Evolutionary conservation across 2,113 vertebrate genomes (phyloP).

Genomic region (Noturus placidus): DNA sequence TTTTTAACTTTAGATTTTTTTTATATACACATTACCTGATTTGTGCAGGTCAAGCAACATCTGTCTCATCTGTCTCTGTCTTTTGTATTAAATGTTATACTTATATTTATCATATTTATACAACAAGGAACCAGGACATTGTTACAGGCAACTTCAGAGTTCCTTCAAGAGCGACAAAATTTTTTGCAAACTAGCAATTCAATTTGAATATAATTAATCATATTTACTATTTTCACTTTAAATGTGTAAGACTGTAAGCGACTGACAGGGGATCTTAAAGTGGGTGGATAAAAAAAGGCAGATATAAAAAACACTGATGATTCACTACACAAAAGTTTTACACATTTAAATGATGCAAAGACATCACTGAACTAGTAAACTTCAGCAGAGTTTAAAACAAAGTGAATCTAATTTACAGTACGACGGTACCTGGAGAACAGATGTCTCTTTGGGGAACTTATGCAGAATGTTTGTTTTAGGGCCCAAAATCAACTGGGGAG

Average conservation of each 20-base stretch:
- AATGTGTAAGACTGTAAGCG: background rate
- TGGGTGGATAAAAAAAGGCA: background rate
- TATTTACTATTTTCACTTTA: background rate
- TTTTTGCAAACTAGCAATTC: background rate
- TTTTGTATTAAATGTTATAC: background rate
- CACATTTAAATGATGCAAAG: background rate
- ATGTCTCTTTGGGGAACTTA: background rate
- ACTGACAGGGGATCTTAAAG: background rate
- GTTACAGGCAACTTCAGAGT: background rate
- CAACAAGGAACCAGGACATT: background rate
- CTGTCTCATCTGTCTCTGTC: background rate
- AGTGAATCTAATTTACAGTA: background rate
- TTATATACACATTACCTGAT: background rate
- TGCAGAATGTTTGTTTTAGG: slow-evolving; percentile 11
- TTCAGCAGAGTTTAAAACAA: slow-evolving; percentile 1
- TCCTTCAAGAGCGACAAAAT: background rate
- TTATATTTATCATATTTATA: slow-evolving; percentile 6
- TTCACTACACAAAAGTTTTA: background rate
- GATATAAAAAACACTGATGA: background rate
- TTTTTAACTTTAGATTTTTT: background rate
- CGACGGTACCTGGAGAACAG: background rate
- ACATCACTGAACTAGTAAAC: background rate
- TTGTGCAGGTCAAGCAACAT: background rate
- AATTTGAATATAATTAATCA: background rate
- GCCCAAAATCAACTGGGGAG: background rate